Base-by-base conservation (phyloP, 92 coral and sea anemone genomes). In the Metridium senile region DNA sequence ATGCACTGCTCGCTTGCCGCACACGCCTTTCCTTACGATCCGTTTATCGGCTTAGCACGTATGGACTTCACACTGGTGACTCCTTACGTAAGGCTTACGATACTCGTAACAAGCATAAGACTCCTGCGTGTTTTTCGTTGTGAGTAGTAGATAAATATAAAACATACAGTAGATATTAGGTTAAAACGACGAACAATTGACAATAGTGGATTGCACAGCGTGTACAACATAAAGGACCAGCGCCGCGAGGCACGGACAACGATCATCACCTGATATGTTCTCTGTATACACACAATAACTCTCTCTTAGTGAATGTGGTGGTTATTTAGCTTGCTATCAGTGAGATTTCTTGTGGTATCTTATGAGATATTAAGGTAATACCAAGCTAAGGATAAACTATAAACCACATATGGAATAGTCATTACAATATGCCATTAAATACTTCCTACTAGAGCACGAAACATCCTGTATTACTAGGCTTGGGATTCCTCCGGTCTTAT, bases 1-100 rank as follows among this genome's bases (percentile, higher is more conserved):
- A 4, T 54, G 61, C 9, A 17, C 3, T 54, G 61, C 61, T 4
- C n/a, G 61, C 49, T 39, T 39, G 6, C 13, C 49, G 26, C 61
- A 54, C 61, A 19, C 17, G 61, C n/a, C 26, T 9, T 17, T 45
- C 52, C 17, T 45, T 8, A 45, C 52, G 17, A 22, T 54, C 22
- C 61, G 61, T 54, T 54, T 54, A 54, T 54, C 61, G 26, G 61
- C 23, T 54, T 54, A 54, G 23, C 61, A 54, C 61, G 3, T 54
- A 54, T 13, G 49, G 49, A 39, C 13, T 39, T 39, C 13, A 4
- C 6, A 4, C 6, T 13, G 61, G 3, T 54, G n/a, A 9, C 2
- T 17, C 8, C 23, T 54, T 17, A n/a, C 17, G 3, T 9, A 22
- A 9, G 3, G 8, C 3, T 22, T 2, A 54, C 22, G 22, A 9